Percentiles rank a stretch among this genome's conserved stretches.
These are phyloP conservation scores for Lerista edwardsae DNA, from an alignment of 2,797 vertebrate species.

Conservation along the genomic window DNA sequence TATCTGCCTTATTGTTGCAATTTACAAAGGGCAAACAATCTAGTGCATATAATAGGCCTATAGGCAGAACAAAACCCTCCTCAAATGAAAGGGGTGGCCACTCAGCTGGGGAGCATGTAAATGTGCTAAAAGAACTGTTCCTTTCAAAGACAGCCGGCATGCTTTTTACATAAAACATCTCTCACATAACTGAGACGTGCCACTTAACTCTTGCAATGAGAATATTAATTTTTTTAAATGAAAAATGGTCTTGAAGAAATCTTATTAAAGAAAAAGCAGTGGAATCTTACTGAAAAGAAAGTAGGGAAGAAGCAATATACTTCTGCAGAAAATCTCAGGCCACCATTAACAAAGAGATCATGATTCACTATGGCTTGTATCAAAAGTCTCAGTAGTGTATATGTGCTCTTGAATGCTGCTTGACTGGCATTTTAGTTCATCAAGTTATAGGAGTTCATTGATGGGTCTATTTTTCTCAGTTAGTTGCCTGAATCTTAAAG, in stretches of 20 bases:
- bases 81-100: slow-evolving; percentile 70
- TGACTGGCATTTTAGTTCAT: slow-evolving; percentile 50
- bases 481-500: slow-evolving; percentile 31
- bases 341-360: slow-evolving; percentile 40
- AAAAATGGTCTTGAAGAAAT: slow-evolving; percentile 28
- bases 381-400: slow-evolving; percentile 7
- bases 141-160: slow-evolving; percentile 65
- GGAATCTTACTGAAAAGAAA: slow-evolving; percentile 54
- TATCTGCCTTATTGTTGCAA: slow-evolving; percentile 70
- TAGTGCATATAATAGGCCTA: slow-evolving; percentile 68
- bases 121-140: slow-evolving; percentile 66
- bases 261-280: slow-evolving; percentile 54
- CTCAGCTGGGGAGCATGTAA: slow-evolving; percentile 72
- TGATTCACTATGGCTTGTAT: slow-evolving; percentile 36
- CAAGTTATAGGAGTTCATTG: slow-evolving; percentile 19
- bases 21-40: slow-evolving; percentile 73
- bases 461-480: slow-evolving; percentile 40
- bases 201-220: slow-evolving; percentile 60
- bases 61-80: slow-evolving; percentile 73
- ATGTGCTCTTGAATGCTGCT: slow-evolving; percentile 29
- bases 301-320: slow-evolving; percentile 29
- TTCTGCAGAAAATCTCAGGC: slow-evolving; percentile 22
- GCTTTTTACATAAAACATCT: slow-evolving; percentile 73
- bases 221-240: slow-evolving; percentile 55
- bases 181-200: slow-evolving; percentile 65